Base-by-base conservation (phyloP, 1,140 invertebrate species). In the Pentalonia nigronervosa region DNA sequence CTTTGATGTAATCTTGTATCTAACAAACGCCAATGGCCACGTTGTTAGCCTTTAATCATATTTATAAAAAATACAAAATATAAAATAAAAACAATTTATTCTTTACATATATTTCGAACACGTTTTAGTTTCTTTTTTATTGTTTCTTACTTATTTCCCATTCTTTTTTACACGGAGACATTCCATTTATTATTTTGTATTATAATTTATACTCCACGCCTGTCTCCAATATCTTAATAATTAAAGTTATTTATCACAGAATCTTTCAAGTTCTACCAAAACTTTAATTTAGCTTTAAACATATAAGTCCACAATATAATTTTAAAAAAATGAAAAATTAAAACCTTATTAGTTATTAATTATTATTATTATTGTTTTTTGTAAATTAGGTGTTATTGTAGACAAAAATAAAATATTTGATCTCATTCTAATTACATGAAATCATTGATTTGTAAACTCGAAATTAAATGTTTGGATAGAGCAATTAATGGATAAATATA, bases 161-260 rank as follows among this genome's bases (percentile, higher is more conserved):
- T 90, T 90, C 20, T 36, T 25, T 90, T 60, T 36, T 56, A 56
- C 25, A 90, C 88, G 23, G 36, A 8, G 87, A 90, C 88, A 90
- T 60, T 56, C 88, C 34, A 60, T 60, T 60, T 60, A 90, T 90
- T 90, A 90, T 60, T 56, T 90, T 41, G 41, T 90, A 60, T 90
- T 90, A 90, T 41, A 90, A 60, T 90, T 90, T 60, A 90, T 60
- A 41, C 88, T 90, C 41, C 45, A 60, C 88, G 88, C 36, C 88
- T 17, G 50, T 90, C 36, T 36, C 30, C 88, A 76, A 76, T 47
- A 41, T 90, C 36, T 90, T 60, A 41, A 90, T 90, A 90, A 90
- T 60, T 90, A 90, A 90, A 60, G 88, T 60, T 90, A 60, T 90
- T 89, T 90, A 90, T 60, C 88, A 45, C 53, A 56, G 14, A 11